phyloP scores from a whole-genome alignment of 2,888 invertebrate species.

The Pheosia tremula region DNA sequence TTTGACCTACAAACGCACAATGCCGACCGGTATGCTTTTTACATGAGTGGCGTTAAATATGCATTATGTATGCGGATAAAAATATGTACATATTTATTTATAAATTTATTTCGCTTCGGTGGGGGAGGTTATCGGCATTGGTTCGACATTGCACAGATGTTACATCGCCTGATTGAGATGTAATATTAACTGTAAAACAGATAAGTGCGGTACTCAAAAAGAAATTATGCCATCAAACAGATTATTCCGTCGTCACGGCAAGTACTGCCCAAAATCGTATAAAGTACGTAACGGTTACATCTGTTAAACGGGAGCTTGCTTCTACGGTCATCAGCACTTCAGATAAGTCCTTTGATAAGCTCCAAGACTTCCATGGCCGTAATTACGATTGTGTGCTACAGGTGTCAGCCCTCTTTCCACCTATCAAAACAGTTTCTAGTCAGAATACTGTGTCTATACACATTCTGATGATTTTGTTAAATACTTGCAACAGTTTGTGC shows the following conservation, averaged over 20 bases:
- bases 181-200: no score
- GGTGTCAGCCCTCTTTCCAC: neutral
- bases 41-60: conserved; percentile 6
- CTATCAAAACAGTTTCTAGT: neutral
- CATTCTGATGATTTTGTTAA: neutral
- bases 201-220: no score
- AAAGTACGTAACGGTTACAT: no score
- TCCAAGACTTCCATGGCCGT: no score
- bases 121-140: neutral
- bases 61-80: conserved; percentile 6
- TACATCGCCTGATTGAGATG: no score
- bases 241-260: no score
- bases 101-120: neutral
- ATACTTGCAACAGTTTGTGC: conserved; percentile 14
- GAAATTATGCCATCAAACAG: no score
- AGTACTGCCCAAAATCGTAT: no score
- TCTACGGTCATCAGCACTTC: no score
- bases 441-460: neutral
- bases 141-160: neutral
- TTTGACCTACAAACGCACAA: conserved; percentile 36
- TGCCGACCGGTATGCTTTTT: conserved; percentile 29
- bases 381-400: no score
- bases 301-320: no score
- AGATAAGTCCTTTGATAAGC: no score
- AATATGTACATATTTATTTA: neutral